Percentiles rank a stretch among this genome's conserved stretches.
Evolutionary conservation across 2,888 invertebrate genomes (phyloP).

Genomic region (Anarsia innoxiella): DNA sequence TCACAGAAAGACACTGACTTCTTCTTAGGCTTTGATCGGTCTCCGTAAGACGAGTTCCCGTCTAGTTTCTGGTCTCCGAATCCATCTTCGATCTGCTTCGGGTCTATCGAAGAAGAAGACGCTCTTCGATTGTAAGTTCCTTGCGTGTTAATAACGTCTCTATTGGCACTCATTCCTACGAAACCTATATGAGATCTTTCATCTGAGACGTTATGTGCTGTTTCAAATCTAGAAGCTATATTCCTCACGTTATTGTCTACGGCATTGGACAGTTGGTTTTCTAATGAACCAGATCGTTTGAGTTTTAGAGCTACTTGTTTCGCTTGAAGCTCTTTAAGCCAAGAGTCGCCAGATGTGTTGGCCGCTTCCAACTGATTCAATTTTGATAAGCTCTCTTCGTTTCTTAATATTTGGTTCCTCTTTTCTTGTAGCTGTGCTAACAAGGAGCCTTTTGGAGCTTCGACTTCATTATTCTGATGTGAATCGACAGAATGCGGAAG

Average conservation of each 20-base stretch:
- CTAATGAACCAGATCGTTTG: constrained; percentile 53
- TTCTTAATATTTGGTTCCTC: constrained; percentile 76
- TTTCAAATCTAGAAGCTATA: constrained; percentile 88
- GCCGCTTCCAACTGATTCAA: constrained; percentile 41
- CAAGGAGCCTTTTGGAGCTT: constrained; percentile 59
- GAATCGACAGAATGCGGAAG: constrained; percentile 24
- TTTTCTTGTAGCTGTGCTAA: constrained; percentile 79
- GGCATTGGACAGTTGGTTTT: constrained; percentile 49
- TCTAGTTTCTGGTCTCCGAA: constrained; percentile 46
- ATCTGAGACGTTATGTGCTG: constrained; percentile 39
- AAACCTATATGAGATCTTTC: constrained; percentile 61
- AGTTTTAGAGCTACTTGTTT: constrained; percentile 78
- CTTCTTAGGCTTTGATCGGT: constrained; percentile 82
- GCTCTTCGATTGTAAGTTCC: constrained; percentile 51
- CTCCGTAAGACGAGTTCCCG: constrained; percentile 51
- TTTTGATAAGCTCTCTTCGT: constrained; percentile 47
- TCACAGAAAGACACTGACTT: constrained; percentile 97
- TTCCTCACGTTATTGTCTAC: constrained; percentile 80
- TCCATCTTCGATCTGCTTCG: constrained; percentile 60
- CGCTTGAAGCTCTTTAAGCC: constrained; percentile 86
- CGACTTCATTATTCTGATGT: constrained; percentile 40
- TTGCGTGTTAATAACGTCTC: constrained; percentile 59
- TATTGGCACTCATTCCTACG: constrained; percentile 58
- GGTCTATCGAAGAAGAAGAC: constrained; percentile 60
- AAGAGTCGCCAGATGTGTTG: constrained; percentile 72